These are phyloP conservation scores for Drosophila demipolita DNA, from an alignment of 2,888 invertebrate species.

Conservation along the genomic window DNA sequence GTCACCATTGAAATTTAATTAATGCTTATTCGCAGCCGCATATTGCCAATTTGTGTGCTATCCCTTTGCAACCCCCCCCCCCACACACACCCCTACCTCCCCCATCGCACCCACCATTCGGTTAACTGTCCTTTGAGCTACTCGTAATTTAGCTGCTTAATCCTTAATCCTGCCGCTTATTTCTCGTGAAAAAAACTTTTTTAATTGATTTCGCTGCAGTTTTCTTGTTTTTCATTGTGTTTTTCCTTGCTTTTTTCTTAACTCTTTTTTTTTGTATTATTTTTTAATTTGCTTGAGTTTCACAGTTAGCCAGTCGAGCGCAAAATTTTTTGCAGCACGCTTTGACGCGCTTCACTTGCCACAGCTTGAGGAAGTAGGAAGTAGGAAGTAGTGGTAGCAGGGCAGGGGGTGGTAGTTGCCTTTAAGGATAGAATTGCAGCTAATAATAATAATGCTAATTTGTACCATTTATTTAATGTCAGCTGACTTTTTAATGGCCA, in stretches of 20 bases:
- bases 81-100: neutral
- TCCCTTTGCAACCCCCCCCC: neutral
- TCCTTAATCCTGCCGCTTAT: slow-evolving; percentile 56
- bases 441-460: neutral
- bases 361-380: neutral
- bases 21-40: slow-evolving; percentile 44
- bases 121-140: neutral
- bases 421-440: slow-evolving; percentile 15
- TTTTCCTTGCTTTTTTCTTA: slow-evolving; percentile 2
- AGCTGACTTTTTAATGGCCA: neutral
- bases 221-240: slow-evolving; percentile 26
- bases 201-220: slow-evolving; percentile 70
- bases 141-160: slow-evolving; percentile 67
- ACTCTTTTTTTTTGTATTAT: slow-evolving; percentile 11
- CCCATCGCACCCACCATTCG: neutral
- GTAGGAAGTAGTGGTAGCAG: neutral
- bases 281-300: slow-evolving; percentile 30
- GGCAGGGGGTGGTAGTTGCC: neutral
- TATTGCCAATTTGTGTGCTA: slow-evolving; percentile 46
- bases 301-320: slow-evolving; percentile 25
- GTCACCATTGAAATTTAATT: slow-evolving; percentile 65
- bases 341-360: slow-evolving; percentile 40
- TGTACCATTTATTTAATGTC: neutral
- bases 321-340: slow-evolving; percentile 52
- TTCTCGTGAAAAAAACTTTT: slow-evolving; percentile 54